Conservation (phyloP, 2,113 vertebrate species). For the Eublepharis macularius region DNA sequence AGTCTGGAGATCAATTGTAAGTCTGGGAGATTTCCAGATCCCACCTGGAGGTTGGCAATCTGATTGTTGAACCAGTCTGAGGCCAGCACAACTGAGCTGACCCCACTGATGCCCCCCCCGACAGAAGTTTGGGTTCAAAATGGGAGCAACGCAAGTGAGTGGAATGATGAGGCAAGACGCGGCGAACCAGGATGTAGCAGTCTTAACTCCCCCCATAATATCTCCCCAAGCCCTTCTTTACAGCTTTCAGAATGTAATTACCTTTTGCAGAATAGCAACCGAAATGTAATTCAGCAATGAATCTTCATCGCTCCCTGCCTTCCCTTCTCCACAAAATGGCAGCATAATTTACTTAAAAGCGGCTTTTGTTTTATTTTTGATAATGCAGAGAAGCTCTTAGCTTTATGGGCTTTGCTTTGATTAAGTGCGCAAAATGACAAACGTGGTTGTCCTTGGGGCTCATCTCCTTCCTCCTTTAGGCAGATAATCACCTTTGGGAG, state of each 20-base stretch:
- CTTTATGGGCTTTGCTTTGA: slow-evolving; percentile 75
- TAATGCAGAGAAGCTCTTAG: slow-evolving; percentile 69
- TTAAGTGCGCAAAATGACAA: slow-evolving; percentile 81
- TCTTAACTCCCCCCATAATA: not conserved
- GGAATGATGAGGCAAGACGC: too few species aligned
- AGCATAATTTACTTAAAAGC: slow-evolving; percentile 70
- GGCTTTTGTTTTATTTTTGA: slow-evolving; percentile 80
- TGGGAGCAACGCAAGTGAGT: not conserved
- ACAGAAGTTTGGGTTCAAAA: not conserved
- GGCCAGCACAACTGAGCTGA: not conserved
- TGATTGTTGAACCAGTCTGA: too few species aligned
- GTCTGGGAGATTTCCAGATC: too few species aligned
- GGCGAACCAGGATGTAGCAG: not conserved
- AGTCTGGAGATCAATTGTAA: too few species aligned
- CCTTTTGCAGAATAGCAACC: slow-evolving; percentile 33
- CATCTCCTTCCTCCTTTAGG: slow-evolving; percentile 84
- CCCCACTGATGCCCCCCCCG: not conserved
- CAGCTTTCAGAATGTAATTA: slow-evolving; percentile 24
- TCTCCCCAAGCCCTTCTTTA: not conserved
- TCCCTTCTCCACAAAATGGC: slow-evolving; percentile 27
- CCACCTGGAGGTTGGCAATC: too few species aligned
- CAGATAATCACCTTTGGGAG: slow-evolving; percentile 86
- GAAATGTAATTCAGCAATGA: slow-evolving; percentile 1
- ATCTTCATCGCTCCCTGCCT: not conserved
- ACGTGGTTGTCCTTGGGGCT: slow-evolving; percentile 75